Percentiles rank a stretch among this genome's conserved stretches.
Evolutionary conservation across 2,797 vertebrate species (phyloP).

Genomic region (Sebastes ruberrimus): DNA sequence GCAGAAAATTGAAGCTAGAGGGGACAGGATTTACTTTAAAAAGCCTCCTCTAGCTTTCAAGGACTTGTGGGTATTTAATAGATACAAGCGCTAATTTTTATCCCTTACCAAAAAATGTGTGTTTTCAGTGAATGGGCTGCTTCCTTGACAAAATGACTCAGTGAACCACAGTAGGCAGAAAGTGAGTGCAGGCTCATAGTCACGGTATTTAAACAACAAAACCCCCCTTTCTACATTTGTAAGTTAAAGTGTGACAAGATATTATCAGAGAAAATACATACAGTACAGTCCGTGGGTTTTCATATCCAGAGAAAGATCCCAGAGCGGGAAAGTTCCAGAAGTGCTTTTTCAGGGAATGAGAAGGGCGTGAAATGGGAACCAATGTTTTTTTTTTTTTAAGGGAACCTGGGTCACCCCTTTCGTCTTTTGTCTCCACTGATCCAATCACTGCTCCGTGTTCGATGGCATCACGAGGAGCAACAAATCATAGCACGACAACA

Average conservation of each 20-base stretch:
- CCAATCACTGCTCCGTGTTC: conserved; percentile 55
- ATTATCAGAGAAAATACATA: conserved; percentile 58
- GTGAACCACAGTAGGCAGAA: conserved; percentile 28
- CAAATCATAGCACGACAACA: conserved; percentile 71
- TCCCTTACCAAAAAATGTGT: conserved; percentile 40
- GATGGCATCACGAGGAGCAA: conserved; percentile 68
- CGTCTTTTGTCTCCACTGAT: conserved; percentile 51
- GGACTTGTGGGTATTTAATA: conserved; percentile 15
- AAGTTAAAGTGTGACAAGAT: conserved; percentile 38
- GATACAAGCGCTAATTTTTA: conserved; percentile 38
- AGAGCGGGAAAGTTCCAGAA: conserved; percentile 55
- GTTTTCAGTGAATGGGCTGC: conserved; percentile 19
- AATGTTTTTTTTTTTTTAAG: conserved; percentile 38
- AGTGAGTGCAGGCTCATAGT: conserved; percentile 10
- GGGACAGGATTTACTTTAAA: neutral
- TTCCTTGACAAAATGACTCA: conserved; percentile 29
- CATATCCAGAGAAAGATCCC: conserved; percentile 58
- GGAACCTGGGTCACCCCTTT: conserved; percentile 80
- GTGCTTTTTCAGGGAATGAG: conserved; percentile 37
- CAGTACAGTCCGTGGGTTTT: conserved; percentile 61
- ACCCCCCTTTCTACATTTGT: conserved; percentile 38
- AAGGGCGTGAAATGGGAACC: conserved; percentile 47
- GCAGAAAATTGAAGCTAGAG: neutral
- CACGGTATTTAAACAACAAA: conserved; percentile 31
- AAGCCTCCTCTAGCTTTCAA: conserved; percentile 10